Evolutionary conservation across 1,140 invertebrate genomes (phyloP), one percentile per base, ranked within the genome.

Genomic region (Hydropsyche tenuis): DNA sequence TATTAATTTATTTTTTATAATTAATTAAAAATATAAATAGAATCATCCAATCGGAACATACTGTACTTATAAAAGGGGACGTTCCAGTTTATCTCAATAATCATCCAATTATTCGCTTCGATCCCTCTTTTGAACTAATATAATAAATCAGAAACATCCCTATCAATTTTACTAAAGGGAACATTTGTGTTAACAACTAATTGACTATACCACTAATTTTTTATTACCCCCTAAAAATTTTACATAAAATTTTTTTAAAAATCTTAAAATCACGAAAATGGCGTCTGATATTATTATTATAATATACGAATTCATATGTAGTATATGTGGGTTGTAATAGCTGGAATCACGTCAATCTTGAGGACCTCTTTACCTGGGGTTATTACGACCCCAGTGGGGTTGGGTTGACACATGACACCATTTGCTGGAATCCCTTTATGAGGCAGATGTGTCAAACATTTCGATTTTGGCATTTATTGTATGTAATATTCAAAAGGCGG

Each of bases 381-480:
- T 70, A 70, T 70, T 70, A 70, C 23, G 20, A 46, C 48, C 45
- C 14, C 18, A 30, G 18, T 5, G 48, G 68, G 68, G 68, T 56
- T 70, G 68, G 27, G 48, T 70, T 60, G 68, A 70, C 68, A 70
- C 37, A 56, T 53, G 68, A 70, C 68, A 70, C 68, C 68, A 42
- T 53, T 53, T 56, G 68, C 68, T 70, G 68, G 68, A 70, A 70
- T 70, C 68, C 68, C 68, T 70, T 70, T 70, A 70, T 70, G 68
- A 56, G 16, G 22, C 37, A 70, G 51, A 23, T n/a, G 43, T 53
- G 20, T 4, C 30, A 37, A 37, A 37, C 30, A 3, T 37, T 37
- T 37, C 30, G 30, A 37, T 4, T 37, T 9, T 37, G 9, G 3
- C 3, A 4, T 37, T 9, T 37, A 37, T n/a, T n/a, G 30, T 37